Conservation (phyloP, 1,140 invertebrate species). For the Aricia agestis region DNA sequence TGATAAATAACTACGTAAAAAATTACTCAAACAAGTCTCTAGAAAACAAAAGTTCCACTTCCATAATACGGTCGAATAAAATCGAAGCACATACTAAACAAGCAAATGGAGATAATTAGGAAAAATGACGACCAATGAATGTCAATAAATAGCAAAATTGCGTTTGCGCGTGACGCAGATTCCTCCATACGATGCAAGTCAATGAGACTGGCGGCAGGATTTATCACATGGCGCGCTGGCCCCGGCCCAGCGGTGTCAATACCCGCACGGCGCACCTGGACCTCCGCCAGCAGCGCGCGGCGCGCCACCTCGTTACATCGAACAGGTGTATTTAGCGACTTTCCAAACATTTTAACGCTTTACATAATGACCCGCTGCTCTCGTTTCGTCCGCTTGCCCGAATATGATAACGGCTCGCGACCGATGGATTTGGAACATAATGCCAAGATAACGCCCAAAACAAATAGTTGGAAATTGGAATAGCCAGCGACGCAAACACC, state of each 20-base stretch:
- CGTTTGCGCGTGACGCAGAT: not conserved
- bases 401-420: not conserved
- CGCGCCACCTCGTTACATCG: not conserved
- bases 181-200: not conserved
- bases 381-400: not conserved
- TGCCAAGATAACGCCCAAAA: not conserved
- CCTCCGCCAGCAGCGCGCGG: conserved; percentile 5
- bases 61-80: too few species aligned
- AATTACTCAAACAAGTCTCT: too few species aligned
- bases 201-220: not conserved
- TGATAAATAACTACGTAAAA: too few species aligned
- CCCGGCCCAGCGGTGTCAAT: conserved; percentile 19
- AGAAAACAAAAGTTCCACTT: too few species aligned
- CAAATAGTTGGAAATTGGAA: too few species aligned
- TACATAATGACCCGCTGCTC: not conserved
- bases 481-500: too few species aligned
- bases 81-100: not conserved
- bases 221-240: conserved; percentile 6
- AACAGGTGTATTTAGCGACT: not conserved
- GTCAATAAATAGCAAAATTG: not conserved
- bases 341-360: not conserved
- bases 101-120: not conserved
- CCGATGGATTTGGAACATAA: not conserved
- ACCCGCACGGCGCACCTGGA: conserved; percentile 20
- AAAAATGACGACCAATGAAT: not conserved